Conservation (phyloP, 2,113 vertebrate species). For the Oryzias woworae region DNA sequence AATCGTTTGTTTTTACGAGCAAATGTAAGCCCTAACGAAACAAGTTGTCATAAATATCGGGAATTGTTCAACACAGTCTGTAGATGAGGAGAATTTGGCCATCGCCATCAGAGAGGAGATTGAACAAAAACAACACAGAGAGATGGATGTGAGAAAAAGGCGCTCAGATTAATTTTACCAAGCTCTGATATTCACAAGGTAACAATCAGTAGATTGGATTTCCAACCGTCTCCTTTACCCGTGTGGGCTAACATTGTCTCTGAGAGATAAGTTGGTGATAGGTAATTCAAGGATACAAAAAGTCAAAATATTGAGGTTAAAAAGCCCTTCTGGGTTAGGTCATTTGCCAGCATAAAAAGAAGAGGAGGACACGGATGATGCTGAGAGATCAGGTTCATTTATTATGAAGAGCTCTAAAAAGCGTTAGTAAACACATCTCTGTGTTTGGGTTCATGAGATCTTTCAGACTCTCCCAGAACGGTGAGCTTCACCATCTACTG, state of each 20-base stretch:
- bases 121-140: constrained; percentile 55
- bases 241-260: constrained; percentile 15
- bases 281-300: too few species aligned
- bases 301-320: too few species aligned
- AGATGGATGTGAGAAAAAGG: constrained; percentile 67
- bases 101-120: background rate
- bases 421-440: too few species aligned
- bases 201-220: constrained; percentile 61
- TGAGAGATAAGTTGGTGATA: constrained; percentile 2
- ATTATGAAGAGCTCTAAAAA: too few species aligned
- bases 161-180: constrained; percentile 32
- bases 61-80: background rate
- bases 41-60: background rate
- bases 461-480: too few species aligned
- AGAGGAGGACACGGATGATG: too few species aligned
- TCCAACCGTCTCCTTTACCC: constrained; percentile 48
- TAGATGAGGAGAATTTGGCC: constrained; percentile 6
- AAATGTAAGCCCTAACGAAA: background rate
- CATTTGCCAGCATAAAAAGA: too few species aligned
- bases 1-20: constrained; percentile 3
- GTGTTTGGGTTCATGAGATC: too few species aligned
- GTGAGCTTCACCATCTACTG: too few species aligned
- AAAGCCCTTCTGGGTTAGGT: too few species aligned
- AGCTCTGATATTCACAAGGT: constrained; percentile 60
- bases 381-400: too few species aligned